Percentiles rank a stretch among this genome's conserved stretches.
phyloP scores from a whole-genome alignment of 2,888 invertebrate genomes.

The Ganaspis brasiliensis region DNA sequence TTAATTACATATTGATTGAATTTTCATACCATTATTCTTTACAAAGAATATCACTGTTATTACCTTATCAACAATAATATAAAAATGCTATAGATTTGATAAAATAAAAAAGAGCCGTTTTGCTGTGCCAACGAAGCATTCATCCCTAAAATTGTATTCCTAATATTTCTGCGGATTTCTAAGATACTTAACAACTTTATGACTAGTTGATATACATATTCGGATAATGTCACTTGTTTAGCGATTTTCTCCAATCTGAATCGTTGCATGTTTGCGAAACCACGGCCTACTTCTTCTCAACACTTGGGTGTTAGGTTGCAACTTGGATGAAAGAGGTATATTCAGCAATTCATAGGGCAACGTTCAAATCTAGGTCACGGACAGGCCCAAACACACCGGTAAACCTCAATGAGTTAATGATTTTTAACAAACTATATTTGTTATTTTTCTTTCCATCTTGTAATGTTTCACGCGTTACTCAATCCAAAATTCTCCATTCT shows the following conservation, averaged over 20 bases:
- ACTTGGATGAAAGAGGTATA: slow-evolving; percentile 62
- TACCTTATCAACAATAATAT: too few species aligned
- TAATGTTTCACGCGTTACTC: too few species aligned
- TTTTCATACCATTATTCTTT: too few species aligned
- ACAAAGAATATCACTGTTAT: too few species aligned
- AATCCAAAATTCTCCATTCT: too few species aligned
- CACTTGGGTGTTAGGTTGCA: slow-evolving; percentile 55
- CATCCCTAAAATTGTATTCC: not conserved
- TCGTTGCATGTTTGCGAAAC: slow-evolving; percentile 51
- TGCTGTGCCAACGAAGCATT: not conserved
- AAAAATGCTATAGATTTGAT: not conserved
- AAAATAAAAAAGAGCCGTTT: not conserved
- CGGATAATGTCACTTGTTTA: slow-evolving; percentile 28
- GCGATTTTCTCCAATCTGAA: slow-evolving; percentile 9
- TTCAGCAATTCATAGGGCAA: slow-evolving; percentile 61
- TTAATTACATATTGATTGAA: too few species aligned
- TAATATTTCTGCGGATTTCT: not conserved
- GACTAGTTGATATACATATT: not conserved
- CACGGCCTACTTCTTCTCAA: slow-evolving; percentile 60
- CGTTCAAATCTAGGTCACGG: slow-evolving; percentile 61
- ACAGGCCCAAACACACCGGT: slow-evolving; percentile 51
- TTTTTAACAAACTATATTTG: slow-evolving; percentile 43
- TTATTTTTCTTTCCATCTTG: not conserved
- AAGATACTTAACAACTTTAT: not conserved
- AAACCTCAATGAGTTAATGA: slow-evolving; percentile 47